Evolutionary conservation across 2,113 vertebrate species (phyloP).

Genomic region (Dasyornis broadbenti): DNA sequence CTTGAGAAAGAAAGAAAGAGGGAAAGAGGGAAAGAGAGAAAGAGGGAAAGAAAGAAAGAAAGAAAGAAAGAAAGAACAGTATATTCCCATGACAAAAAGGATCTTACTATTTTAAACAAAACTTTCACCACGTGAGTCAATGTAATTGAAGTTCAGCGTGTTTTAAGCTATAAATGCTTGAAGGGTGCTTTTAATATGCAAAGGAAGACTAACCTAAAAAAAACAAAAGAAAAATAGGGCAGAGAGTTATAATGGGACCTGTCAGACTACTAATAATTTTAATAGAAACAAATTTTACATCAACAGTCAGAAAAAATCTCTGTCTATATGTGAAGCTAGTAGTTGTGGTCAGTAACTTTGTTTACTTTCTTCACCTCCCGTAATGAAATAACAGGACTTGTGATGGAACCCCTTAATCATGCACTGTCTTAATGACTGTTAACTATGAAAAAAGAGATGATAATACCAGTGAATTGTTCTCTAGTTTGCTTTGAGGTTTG

Average conservation of each 20-base stretch:
- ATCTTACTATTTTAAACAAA: neutral
- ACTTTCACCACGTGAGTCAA: neutral
- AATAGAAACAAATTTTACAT: neutral
- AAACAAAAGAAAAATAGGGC: neutral
- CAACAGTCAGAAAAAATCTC: neutral
- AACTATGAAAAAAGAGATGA: neutral
- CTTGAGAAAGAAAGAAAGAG: neutral
- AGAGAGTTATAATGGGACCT: neutral
- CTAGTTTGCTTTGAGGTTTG: neutral
- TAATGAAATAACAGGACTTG: neutral
- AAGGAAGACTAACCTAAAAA: neutral
- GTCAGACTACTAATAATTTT: neutral
- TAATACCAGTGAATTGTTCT: neutral
- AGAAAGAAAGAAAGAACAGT: neutral
- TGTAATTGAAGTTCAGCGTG: neutral
- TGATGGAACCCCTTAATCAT: neutral
- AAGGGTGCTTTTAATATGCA: neutral
- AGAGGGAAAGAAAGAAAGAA: neutral
- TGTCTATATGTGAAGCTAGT: neutral
- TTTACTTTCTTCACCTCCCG: neutral
- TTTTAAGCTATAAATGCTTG: neutral
- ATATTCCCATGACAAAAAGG: neutral
- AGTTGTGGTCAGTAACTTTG: neutral
- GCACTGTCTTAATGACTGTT: neutral
- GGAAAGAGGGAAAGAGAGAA: neutral